Evolutionary conservation across 23 tunicate species (phyloP), one percentile per base, ranked within the genome.

Genomic region (Ascidia mentula): DNA sequence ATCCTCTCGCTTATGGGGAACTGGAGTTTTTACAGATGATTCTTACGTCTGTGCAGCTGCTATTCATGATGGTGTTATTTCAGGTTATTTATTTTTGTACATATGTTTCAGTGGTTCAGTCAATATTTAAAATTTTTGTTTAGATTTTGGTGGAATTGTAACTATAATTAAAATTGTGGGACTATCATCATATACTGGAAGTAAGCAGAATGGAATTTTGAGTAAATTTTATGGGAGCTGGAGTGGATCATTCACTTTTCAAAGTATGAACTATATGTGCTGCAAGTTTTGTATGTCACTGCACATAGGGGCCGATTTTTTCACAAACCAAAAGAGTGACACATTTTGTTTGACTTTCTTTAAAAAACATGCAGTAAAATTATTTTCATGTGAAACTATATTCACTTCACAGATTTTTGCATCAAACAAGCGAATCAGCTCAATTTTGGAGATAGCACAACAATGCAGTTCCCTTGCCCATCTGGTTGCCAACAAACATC

Each of bases 41-140:
- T 53, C 65, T 20, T 53, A 53, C 24, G 65, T 53, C 13, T 53
- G 65, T 53, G 65, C 65, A 20, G 65, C 65, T 20, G 65, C 65
- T 3, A 53, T 53, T 20, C 65, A 53, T 53, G 13, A 53, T 53
- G 65, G 24, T 9, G 13, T 53, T 53, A 20, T 53, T 3, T 20
- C 65, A 53, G 65, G 65, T 53, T 53, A 5, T 6, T 53, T 6
- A 20, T 53, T 53, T 53, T 9, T 9, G 13, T 20, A 3, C 24
- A 1, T 53, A 53, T 9, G 13, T 28, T 5, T 53, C 24, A 5
- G 4, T 9, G 65, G 7, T 53, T 9, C 22, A 5, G 22, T 53
- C 1, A 20, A 28, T 20, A 1, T 9, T 9, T 53, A 20, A 1
- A 20, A 9, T 53, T 20, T 28, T 5, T 53, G 12, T 53, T 53